Evolutionary conservation across 2,797 vertebrate species (phyloP).

Genomic region (Psittacula echo): DNA sequence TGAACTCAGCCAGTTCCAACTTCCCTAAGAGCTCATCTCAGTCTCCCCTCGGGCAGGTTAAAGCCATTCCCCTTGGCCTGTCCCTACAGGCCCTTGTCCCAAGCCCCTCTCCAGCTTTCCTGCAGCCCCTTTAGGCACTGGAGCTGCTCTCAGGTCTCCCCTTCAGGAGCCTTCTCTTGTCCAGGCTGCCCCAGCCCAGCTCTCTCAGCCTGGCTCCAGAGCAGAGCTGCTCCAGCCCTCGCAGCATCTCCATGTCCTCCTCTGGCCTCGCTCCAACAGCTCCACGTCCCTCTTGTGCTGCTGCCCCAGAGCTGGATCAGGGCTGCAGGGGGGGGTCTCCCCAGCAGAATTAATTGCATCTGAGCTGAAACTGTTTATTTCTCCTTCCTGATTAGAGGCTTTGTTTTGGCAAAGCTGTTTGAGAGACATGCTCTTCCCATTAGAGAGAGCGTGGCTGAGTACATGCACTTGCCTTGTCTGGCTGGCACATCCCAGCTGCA

Average conservation of each 20-base stretch:
- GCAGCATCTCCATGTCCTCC: too few species aligned
- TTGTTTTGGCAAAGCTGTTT: neutral
- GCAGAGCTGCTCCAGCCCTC: too few species aligned
- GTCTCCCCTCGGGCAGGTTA: neutral
- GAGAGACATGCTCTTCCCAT: neutral
- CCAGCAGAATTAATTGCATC: neutral
- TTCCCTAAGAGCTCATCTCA: neutral
- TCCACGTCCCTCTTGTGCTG: neutral
- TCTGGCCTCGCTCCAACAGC: too few species aligned
- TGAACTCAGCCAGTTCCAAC: neutral
- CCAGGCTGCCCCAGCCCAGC: too few species aligned
- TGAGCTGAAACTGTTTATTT: neutral
- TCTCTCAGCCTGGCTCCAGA: too few species aligned
- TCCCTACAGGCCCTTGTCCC: neutral
- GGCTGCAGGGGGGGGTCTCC: neutral
- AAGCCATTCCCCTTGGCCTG: neutral
- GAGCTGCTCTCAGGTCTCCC: too few species aligned
- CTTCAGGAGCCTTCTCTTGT: too few species aligned
- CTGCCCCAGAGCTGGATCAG: neutral
- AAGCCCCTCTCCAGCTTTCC: too few species aligned
- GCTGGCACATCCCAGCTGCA: neutral
- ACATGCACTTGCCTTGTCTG: neutral
- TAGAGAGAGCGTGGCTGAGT: fast-evolving
- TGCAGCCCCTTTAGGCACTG: too few species aligned
- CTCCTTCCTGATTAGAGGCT: neutral